These are phyloP conservation scores for Mercenaria mercenaria DNA, from an alignment of 1,140 invertebrate genomes.

Conservation along the genomic window DNA sequence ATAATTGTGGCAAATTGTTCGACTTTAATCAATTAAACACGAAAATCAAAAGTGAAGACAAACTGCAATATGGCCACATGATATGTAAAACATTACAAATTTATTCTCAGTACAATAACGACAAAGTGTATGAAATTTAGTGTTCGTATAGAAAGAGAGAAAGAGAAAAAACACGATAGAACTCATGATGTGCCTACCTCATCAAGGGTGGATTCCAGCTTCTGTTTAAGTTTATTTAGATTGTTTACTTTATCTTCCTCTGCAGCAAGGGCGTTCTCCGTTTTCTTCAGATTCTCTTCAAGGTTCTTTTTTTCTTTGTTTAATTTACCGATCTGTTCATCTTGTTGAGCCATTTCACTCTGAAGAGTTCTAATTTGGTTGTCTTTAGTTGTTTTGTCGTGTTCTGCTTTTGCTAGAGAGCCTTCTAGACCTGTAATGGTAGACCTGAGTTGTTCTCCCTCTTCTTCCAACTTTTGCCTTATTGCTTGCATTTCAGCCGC, in stretches of 20 bases:
- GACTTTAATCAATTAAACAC: too few relatives aligned
- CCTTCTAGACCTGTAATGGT: slow-evolving; percentile 98
- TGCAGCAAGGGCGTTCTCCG: slow-evolving; percentile 97
- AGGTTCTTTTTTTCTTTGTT: slow-evolving; percentile 99
- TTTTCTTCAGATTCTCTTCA: slow-evolving; percentile 97
- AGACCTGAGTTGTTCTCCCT: slow-evolving; percentile 96
- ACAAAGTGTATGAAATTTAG: too few relatives aligned
- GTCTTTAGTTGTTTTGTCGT: slow-evolving; percentile 98
- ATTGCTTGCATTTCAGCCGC: slow-evolving; percentile 95
- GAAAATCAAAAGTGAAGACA: too few relatives aligned
- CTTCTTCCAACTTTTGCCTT: slow-evolving; percentile 98
- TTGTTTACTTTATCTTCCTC: slow-evolving; percentile 99
- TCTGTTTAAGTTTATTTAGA: slow-evolving; percentile 99
- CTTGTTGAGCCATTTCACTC: slow-evolving; percentile 97
- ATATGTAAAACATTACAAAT: too few relatives aligned
- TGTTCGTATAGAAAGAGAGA: too few relatives aligned
- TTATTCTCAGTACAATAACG: too few relatives aligned
- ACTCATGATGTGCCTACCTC: slow-evolving; percentile 87
- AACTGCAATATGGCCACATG: too few relatives aligned
- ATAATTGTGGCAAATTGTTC: too few relatives aligned
- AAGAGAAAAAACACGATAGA: too few relatives aligned
- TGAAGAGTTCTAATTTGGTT: slow-evolving; percentile 99
- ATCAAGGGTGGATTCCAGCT: slow-evolving; percentile 98
- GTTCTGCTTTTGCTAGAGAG: slow-evolving; percentile 92
- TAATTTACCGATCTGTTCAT: slow-evolving; percentile 99